These are phyloP conservation scores for Apodemia hepburni DNA, from an alignment of 2,888 invertebrate genomes.

Conservation along the genomic window DNA sequence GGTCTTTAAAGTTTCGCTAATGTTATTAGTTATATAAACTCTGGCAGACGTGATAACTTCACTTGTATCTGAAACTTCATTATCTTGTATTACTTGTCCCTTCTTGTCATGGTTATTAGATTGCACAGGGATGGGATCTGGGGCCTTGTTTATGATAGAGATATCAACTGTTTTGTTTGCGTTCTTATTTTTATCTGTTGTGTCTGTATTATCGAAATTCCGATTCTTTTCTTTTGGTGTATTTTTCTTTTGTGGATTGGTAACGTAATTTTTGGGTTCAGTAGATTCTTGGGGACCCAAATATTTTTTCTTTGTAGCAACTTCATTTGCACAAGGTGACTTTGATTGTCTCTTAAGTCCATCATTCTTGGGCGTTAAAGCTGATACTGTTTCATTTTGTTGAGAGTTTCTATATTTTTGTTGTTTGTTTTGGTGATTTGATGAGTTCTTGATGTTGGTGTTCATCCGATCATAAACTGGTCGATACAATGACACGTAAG, in stretches of 20 bases:
- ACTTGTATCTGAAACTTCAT: conserved; percentile 69
- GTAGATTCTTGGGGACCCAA: conserved; percentile 30
- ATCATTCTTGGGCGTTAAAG: conserved; percentile 30
- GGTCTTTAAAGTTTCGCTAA: conserved; percentile 66
- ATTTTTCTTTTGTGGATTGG: conserved; percentile 37
- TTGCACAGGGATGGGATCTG: conserved; percentile 49
- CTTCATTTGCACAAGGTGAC: conserved; percentile 55
- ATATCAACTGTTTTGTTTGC: conserved; percentile 29
- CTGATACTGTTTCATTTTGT: conserved; percentile 34
- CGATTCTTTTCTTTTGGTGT: conserved; percentile 31
- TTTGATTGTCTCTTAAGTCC: conserved; percentile 59
- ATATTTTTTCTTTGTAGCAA: conserved; percentile 52
- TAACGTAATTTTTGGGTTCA: conserved; percentile 30
- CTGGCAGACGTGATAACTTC: conserved; percentile 63
- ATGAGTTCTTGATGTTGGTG: conserved; percentile 20
- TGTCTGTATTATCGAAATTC: conserved; percentile 22
- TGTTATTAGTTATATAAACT: conserved; percentile 70
- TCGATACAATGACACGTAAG: conserved; percentile 56
- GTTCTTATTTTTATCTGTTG: conserved; percentile 30
- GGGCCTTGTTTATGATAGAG: conserved; percentile 39
- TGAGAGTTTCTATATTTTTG: conserved; percentile 30
- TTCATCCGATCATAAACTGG: conserved; percentile 35
- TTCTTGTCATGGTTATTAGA: conserved; percentile 57
- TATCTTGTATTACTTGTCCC: conserved; percentile 68
- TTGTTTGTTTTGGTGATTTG: conserved; percentile 24